phyloP scores from a whole-genome alignment of 92 coral and sea anemone genomes.

The Nematostella vectensis region DNA sequence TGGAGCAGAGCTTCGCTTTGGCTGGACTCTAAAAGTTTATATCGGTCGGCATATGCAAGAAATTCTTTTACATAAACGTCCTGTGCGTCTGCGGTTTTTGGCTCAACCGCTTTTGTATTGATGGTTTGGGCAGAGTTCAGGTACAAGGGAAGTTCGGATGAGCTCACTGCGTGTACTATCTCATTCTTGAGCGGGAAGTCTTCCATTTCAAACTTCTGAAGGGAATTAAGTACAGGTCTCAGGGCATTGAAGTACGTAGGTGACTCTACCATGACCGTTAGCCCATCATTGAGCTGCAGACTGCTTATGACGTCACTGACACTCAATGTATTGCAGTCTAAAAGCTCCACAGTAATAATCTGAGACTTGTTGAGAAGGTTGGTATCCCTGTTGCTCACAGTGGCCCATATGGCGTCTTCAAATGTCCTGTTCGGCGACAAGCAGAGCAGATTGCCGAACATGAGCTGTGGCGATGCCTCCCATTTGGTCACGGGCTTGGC shows the following conservation, averaged over 20 bases:
- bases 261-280: slow-evolving; percentile 24
- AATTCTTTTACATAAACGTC: slow-evolving; percentile 1
- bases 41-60: slow-evolving; percentile 2
- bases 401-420: slow-evolving; percentile 25
- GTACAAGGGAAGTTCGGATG: neutral
- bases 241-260: slow-evolving; percentile 22
- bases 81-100: too few relatives aligned
- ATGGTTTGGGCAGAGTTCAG: neutral
- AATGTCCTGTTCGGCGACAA: slow-evolving; percentile 15
- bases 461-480: slow-evolving; percentile 26
- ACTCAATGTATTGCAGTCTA: slow-evolving; percentile 8
- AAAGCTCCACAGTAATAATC: slow-evolving; percentile 15
- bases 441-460: slow-evolving; percentile 23
- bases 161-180: neutral
- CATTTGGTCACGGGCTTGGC: slow-evolving; percentile 15
- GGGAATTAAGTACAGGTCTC: slow-evolving; percentile 10
- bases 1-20: slow-evolving; percentile 16
- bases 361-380: slow-evolving; percentile 7
- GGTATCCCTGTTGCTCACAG: slow-evolving; percentile 20
- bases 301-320: slow-evolving; percentile 7
- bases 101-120: neutral
- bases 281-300: slow-evolving; percentile 19
- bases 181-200: slow-evolving; percentile 14
- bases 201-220: slow-evolving; percentile 18
- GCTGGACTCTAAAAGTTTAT: slow-evolving; percentile 17